Base-by-base conservation (phyloP, 1,140 invertebrate species). In the Diprion similis region DNA sequence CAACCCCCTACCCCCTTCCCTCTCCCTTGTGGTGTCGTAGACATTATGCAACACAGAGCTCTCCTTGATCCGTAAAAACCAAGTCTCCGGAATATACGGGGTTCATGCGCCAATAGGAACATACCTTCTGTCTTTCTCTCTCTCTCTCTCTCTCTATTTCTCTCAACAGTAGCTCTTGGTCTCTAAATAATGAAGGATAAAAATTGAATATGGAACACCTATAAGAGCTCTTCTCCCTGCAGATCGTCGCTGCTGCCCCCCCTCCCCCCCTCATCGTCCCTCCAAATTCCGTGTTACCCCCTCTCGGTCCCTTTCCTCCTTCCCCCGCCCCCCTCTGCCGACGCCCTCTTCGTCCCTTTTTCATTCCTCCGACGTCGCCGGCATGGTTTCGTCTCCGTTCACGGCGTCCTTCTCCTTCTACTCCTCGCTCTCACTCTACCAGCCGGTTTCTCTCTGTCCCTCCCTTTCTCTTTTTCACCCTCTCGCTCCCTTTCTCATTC, bases 81-180 rank as follows among this genome's bases (percentile, higher is more conserved):
- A 59, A 17, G 51, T 59, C 51, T 59, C 51, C 51, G 8, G 9
- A 59, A 59, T 59, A 59, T 17, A 9, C 51, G 11, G 51, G 9
- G 6, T 17, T 17, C 6, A 37, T 37, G 0, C 51, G n/a, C 51
- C 51, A 59, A 59, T 59, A 59, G 51, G 51, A 59, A 37, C 66
- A 13, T 71, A 13, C 18, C 51, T 19, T 24, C 46, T 68, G 46
- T 48, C n/a, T 48, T 46, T 7, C 68, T 70, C 59, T 70, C 11
- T 74, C 68, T 72, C 73, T 66, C 46, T 76, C 65, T 69, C 7
- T 72, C 47, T 74, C 24, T 37, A 37, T 37, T 37, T 37, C 24
- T 37, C 24, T 37, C 24, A 6, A 6, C 51, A 59, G 11, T 59
- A 6, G 51, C n/a, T 59, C 51, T 59, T 59, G 11, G 51, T 59